Base-by-base conservation (phyloP, 2,113 vertebrate genomes). In the Entomyzon cyanotis region DNA sequence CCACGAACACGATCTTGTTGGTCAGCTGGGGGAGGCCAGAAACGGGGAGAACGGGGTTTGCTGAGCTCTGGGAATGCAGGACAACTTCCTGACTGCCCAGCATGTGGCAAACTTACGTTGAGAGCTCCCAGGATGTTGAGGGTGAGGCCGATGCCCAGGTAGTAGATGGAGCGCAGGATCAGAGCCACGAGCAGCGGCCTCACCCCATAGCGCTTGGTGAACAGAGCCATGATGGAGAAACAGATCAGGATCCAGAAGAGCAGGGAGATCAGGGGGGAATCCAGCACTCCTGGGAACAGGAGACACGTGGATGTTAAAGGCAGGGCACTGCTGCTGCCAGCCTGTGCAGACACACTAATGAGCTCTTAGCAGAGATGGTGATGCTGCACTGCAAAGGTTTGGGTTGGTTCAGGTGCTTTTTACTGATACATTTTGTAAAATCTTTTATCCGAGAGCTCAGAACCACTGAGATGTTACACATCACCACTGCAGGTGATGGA, bases 1-100 rank as follows among this genome's bases (percentile, higher is more conserved):
- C 99, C 78, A 99, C 98, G 5, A 99, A 99, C 93, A 99, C 99
- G 1, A 99, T 98, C 98, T 99, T 99, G 95, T 99, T 99, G 89
- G 99, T 98, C 63, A 99, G 98, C 99, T 99, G 97, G 53, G 87
- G 58, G 35, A 11, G 49, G 92, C 14, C 84, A 97, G 86, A 89
- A 68, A 85, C 0, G 49, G 42, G 90, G 33, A 56, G 24, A 84
- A 49, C 3, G 75, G 46, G 49, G 30, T 49, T 71, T 84, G 60
- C 79, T 31, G 77, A 2, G 1, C n/a, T 28, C 28, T 5, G 19
- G 0, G 59, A 15, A 22, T 0, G 7, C 0, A 2, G 30, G 35
- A 3, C 23, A 59, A 53, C 30, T 8, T 7, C 50, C 64, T 1
- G 35, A 1, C 22, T 0, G 9, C 69, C 62, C 22, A 39, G 75